Percentiles rank a stretch among this genome's conserved stretches.
These are phyloP conservation scores for Somateria mollissima DNA, from an alignment of 2,797 vertebrate genomes.

Conservation along the genomic window DNA sequence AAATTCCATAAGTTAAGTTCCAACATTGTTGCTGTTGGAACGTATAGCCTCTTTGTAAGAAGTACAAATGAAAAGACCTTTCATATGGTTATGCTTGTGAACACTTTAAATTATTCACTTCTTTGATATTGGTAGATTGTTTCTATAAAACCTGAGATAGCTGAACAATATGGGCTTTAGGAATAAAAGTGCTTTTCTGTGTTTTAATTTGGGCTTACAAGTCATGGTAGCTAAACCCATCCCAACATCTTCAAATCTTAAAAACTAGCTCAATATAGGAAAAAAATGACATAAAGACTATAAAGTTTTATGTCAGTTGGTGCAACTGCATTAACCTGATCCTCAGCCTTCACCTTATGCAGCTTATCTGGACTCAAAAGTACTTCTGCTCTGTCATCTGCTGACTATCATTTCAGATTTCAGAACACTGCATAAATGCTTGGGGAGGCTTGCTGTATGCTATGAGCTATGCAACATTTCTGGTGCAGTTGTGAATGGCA, in stretches of 20 bases:
- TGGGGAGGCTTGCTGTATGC: not conserved
- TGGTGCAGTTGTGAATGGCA: not conserved
- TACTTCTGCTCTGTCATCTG: not conserved
- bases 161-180: not conserved
- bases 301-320: not conserved
- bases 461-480: not conserved
- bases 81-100: not conserved
- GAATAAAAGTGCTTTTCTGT: not conserved
- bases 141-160: not conserved
- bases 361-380: not conserved
- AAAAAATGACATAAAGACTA: not conserved
- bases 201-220: not conserved
- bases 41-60: not conserved
- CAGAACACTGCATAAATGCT: not conserved
- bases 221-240: not conserved
- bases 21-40: not conserved
- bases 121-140: not conserved
- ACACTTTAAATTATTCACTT: not conserved
- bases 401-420: not conserved
- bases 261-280: not conserved
- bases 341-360: not conserved
- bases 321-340: not conserved
- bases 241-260: not conserved
- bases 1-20: not conserved
- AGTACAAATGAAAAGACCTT: not conserved